Conservation (phyloP, 2,888 invertebrate genomes). For the Acrobasis repandana region DNA sequence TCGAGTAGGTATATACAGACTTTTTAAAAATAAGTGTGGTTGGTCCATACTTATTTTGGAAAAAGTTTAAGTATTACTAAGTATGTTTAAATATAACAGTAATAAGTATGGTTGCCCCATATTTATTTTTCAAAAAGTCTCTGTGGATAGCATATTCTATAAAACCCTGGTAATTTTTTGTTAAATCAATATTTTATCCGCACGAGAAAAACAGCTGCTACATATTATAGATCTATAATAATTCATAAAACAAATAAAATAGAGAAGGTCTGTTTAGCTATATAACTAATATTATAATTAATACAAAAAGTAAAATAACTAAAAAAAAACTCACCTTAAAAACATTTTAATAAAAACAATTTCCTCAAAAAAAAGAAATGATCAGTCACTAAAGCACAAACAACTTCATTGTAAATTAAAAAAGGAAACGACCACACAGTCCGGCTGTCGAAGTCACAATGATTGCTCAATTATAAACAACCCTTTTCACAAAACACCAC, state of each 20-base stretch:
- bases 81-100: too few relatives aligned
- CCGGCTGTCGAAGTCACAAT: slow-evolving; percentile 64
- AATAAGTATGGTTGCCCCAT: too few relatives aligned
- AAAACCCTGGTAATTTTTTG: too few relatives aligned
- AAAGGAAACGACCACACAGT: slow-evolving; percentile 74
- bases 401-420: slow-evolving; percentile 53
- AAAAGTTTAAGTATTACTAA: too few relatives aligned
- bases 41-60: too few relatives aligned
- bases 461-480: slow-evolving; percentile 71
- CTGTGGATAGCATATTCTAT: too few relatives aligned
- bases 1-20: too few relatives aligned
- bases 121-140: too few relatives aligned
- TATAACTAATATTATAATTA: neutral
- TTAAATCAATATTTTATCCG: too few relatives aligned
- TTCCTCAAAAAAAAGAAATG: slow-evolving; percentile 41
- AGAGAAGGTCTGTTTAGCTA: neutral
- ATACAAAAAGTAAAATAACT: neutral
- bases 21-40: too few relatives aligned
- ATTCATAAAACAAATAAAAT: neutral
- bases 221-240: too few relatives aligned
- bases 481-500: slow-evolving; percentile 73
- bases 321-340: slow-evolving; percentile 53
- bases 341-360: slow-evolving; percentile 57
- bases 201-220: neutral
- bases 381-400: slow-evolving; percentile 51